Conservation (phyloP, 2,888 invertebrate genomes). For the Tachina fera region DNA sequence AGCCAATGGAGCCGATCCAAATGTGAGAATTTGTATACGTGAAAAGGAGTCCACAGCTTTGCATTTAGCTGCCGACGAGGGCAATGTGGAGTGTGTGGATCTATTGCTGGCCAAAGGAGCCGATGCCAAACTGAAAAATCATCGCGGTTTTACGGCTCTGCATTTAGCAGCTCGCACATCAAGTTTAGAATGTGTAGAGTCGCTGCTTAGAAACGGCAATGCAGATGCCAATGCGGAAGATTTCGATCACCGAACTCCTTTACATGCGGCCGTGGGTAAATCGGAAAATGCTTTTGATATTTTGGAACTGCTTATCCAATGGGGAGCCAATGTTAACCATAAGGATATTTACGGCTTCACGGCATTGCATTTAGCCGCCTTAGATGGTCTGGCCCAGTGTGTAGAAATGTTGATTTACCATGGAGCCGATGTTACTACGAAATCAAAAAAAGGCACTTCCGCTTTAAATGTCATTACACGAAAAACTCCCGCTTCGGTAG, state of each 20-base stretch:
- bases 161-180: constrained; percentile 93
- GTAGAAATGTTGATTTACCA: constrained; percentile 92
- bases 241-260: constrained; percentile 90
- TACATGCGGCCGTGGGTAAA: constrained; percentile 93
- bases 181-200: constrained; percentile 91
- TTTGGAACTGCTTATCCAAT: constrained; percentile 89
- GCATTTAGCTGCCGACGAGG: constrained; percentile 94
- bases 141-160: constrained; percentile 92
- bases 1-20: constrained; percentile 88
- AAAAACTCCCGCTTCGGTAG: constrained; percentile 93
- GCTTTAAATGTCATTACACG: constrained; percentile 93
- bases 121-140: constrained; percentile 89
- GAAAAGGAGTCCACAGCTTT: constrained; percentile 91
- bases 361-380: constrained; percentile 92
- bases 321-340: constrained; percentile 92
- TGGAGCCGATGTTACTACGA: constrained; percentile 94
- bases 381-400: constrained; percentile 92
- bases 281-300: constrained; percentile 91
- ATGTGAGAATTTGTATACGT: constrained; percentile 87
- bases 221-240: constrained; percentile 92
- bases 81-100: constrained; percentile 91
- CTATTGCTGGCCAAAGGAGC: constrained; percentile 89
- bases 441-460: constrained; percentile 93
- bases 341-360: constrained; percentile 94
- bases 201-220: constrained; percentile 88